Conservation (phyloP, 2,888 invertebrate species). For the Craniophora ligustri region DNA sequence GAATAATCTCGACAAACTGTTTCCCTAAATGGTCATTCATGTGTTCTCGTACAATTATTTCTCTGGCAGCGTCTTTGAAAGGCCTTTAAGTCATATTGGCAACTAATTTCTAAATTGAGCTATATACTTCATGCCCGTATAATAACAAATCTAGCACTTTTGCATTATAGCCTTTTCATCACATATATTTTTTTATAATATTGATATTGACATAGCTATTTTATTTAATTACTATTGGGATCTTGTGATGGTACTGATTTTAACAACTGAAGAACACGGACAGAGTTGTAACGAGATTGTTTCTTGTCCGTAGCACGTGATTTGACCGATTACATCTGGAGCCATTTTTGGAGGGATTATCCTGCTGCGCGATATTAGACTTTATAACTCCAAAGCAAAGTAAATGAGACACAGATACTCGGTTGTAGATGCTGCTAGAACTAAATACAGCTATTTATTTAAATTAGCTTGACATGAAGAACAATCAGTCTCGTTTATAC, state of each 20-base stretch:
- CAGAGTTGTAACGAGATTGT: conserved; percentile 46
- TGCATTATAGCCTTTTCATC: conserved; percentile 44
- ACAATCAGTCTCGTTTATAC: conserved; percentile 65
- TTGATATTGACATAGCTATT: conserved; percentile 40
- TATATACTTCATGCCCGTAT: conserved; percentile 41
- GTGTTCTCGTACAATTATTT: conserved; percentile 24
- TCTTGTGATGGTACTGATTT: conserved; percentile 47
- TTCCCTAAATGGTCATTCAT: conserved; percentile 42
- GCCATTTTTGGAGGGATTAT: conserved; percentile 52
- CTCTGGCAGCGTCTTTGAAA: conserved; percentile 16
- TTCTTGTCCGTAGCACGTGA: conserved; percentile 51
- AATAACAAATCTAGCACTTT: conserved; percentile 32
- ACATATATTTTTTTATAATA: conserved; percentile 34
- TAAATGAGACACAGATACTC: conserved; percentile 47
- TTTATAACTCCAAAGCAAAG: conserved; percentile 42
- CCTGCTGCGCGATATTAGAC: conserved; percentile 51
- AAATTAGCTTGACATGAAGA: conserved; percentile 56
- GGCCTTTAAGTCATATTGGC: conserved; percentile 1
- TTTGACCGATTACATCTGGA: conserved; percentile 51
- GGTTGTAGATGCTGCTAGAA: conserved; percentile 56
- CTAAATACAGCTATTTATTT: conserved; percentile 47
- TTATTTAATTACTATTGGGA: conserved; percentile 25
- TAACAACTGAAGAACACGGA: conserved; percentile 43
- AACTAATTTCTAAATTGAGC: conserved; percentile 14
- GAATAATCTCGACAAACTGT: conserved; percentile 48